Base-by-base conservation (phyloP, 2,888 invertebrate species). In the Vesta saturnalis region DNA sequence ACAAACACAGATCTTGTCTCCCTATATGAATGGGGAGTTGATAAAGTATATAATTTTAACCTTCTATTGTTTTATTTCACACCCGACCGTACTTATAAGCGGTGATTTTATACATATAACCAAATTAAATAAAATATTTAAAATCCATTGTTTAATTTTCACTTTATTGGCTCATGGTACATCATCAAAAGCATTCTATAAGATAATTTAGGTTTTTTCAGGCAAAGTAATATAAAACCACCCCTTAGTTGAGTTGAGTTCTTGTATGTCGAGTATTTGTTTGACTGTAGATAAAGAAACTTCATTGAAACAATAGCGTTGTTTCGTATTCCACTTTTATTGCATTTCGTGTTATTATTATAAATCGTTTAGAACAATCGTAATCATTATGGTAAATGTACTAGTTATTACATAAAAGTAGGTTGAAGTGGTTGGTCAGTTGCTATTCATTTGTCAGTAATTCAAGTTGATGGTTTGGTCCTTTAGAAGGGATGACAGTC, bases 221-320 rank as follows among this genome's bases (percentile, higher is more conserved):
- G 61, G 65, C 65, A 62, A 54, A 47, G 71, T 71, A 69, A 71
- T 69, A 69, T 69, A 71, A 71, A 71, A 71, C 71, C 69, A 57
- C 66, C 67, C 62, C 59, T 39, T 60, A 56, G 63, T 63, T 56
- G 46, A 63, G 69, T 69, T 69, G 46, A 63, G 69, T 69, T 69
- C 64, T 64, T 69, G 64, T 66, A 69, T 55, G 60, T 58, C 60
- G 63, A 66, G 65, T 60, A 66, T 71, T 71, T 71, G 68, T 71
- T 71, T 60, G 61, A 63, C 69, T 69, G 60, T 63, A 69, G 65
- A 68, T 58, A 70, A 67, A 64, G 67, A 67, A 64, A 59, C 58
- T 64, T 59, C 52, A 21, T 22, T 21, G 54, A 21, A 54, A 21
- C 54, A 39, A n/a, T 39, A 39, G 39, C 39, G 12, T 6, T 6